Percentiles rank a stretch among this genome's conserved stretches.
These are phyloP conservation scores for Tokudaia tokunoshimensis DNA, from an alignment of 2,797 vertebrate genomes.

Conservation along the genomic window DNA sequence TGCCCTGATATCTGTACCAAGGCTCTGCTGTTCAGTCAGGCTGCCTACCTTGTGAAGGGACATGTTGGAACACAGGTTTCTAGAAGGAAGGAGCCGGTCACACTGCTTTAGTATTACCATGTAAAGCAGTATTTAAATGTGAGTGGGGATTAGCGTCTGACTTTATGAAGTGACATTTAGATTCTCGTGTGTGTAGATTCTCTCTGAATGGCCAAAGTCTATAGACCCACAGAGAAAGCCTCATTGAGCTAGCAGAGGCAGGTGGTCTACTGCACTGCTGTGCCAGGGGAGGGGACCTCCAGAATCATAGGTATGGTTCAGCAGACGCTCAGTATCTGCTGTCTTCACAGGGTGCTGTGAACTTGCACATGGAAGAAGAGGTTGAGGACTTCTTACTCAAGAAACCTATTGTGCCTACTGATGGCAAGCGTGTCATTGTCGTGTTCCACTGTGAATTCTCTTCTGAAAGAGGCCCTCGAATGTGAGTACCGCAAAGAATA, in stretches of 20 bases:
- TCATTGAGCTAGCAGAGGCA: neutral
- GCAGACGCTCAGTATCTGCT: accelerated
- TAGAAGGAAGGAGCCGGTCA: neutral
- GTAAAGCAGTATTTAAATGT: neutral
- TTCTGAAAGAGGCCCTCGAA: conserved; percentile 95
- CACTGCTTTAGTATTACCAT: neutral
- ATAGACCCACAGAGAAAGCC: neutral
- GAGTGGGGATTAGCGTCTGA: neutral
- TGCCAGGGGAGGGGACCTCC: neutral
- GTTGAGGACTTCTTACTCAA: conserved; percentile 92
- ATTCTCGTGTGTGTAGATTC: neutral
- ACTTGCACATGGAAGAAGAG: conserved; percentile 97
- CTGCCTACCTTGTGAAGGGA: neutral
- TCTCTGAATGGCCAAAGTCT: neutral
- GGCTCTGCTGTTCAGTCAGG: neutral
- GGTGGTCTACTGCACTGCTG: neutral
- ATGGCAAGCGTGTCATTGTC: conserved; percentile 92
- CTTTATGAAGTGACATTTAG: neutral
- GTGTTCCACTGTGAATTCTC: conserved; percentile 99
- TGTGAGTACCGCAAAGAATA: conserved; percentile 87
- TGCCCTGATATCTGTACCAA: neutral
- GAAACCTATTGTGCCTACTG: conserved; percentile 89
- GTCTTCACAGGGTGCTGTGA: conserved; percentile 92
- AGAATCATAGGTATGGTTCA: neutral
- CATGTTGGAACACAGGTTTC: neutral